Evolutionary conservation across 2,797 vertebrate species (phyloP), one percentile per base, ranked within the genome.

Genomic region (Sebastes steindachneri): DNA sequence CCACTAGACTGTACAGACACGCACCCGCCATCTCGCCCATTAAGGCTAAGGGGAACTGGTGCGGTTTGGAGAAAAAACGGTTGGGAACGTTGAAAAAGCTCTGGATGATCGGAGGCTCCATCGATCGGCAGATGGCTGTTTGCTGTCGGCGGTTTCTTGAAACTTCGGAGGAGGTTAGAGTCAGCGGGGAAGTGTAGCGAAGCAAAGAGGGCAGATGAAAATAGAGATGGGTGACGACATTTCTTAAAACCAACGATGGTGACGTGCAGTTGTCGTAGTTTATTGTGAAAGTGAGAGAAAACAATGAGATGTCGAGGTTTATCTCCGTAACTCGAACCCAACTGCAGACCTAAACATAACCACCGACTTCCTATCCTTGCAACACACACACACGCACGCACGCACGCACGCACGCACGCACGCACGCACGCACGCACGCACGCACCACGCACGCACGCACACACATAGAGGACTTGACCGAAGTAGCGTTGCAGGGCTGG

Each of bases 101-200:
- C 85, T 58, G 86, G 83, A 85, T 75, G 15, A 86, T 94, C 88
- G 21, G 59, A 69, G 65, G 83, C 89, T 88, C 85, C 78, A 97
- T 98, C 88, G 97, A 98, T 96, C 94, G 94, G 73, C 95, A 95
- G 96, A 98, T 97, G 95, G 96, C 96, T 91, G 92, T 96, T 96
- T 84, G 92, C 90, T 97, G 97, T 97, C 57, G 67, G 96, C 3
- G 96, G 97, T 96, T 95, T 95, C 69, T 70, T 67, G 67, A 51
- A 92, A 85, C 89, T 95, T 95, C 89, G 17, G 70, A 77, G 90
- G 75, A 80, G 87, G 92, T 96, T 90, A 94, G 88, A 95, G 90
- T 97, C 96, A 97, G 62, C 29, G 74, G 91, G 68, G 54, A 86
- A 94, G 94, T 96, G 91, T 54, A 78, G 93, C 72, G 73, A 86